phyloP scores from a whole-genome alignment of 2,113 vertebrate genomes.

The Myocastor coypus region DNA sequence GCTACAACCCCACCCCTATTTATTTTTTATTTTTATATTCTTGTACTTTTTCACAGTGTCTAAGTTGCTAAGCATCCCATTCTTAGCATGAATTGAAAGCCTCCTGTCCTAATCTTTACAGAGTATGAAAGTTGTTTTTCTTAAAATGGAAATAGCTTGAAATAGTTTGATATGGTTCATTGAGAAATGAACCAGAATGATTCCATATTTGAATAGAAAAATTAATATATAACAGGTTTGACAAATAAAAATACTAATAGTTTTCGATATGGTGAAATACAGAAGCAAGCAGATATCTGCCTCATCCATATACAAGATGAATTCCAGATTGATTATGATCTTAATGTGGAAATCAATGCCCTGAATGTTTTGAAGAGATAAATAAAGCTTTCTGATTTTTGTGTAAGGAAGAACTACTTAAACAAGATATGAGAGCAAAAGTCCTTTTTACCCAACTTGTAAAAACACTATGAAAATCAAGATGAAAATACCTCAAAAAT shows the following conservation, averaged over 20 bases:
- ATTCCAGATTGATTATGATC: background rate
- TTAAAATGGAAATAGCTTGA: background rate
- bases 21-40: background rate
- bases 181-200: background rate
- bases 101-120: background rate
- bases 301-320: conserved; percentile 25
- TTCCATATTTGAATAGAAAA: background rate
- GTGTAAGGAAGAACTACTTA: background rate
- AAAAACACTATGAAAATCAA: too few relatives aligned
- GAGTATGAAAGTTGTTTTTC: background rate
- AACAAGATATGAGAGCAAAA: background rate
- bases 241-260: background rate
- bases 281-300: background rate
- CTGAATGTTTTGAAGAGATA: background rate
- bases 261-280: background rate
- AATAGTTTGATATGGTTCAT: background rate
- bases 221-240: background rate
- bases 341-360: background rate
- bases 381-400: background rate
- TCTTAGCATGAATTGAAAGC: background rate
- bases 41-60: background rate
- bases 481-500: too few relatives aligned
- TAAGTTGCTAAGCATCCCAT: background rate
- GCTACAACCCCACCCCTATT: background rate
- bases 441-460: too few relatives aligned